Evolutionary conservation across 1,140 invertebrate genomes (phyloP), one percentile per base, ranked within the genome.

Genomic region (Cecropterus lyciades): DNA sequence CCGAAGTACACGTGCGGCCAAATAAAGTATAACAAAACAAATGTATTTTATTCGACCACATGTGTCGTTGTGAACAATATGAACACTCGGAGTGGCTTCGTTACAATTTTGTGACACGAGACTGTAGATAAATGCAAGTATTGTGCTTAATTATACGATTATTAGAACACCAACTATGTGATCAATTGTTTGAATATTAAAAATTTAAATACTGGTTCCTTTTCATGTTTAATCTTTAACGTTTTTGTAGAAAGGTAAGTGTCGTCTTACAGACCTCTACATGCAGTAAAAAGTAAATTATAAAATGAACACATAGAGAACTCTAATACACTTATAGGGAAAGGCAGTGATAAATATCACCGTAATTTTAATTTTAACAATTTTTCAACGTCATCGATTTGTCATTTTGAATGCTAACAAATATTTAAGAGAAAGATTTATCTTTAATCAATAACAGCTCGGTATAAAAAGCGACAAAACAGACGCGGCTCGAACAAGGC

Each of bases 401-500:
- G 66, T 71, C 67, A 76, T 82, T 79, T 75, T 67, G 67, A 79
- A 80, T 75, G 71, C 79, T 75, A 82, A 89, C 80, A 84, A 83
- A 77, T 69, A 72, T 75, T 69, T 51, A 67, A 74, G 72, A 69
- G 73, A 75, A 79, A 78, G 72, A 84, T 70, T 70, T 77, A 67
- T 75, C 69, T 70, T 74, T 69, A 74, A 78, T 82, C 40, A 73
- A 80, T 65, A 85, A 87, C 83, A 75, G 73, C 65, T 78, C 73
- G 70, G 82, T 78, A 72, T 81, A 85, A 89, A 75, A 89, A 89
- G 88, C 88, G 76, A 85, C 75, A 77, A 83, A 84, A 87, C 72
- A 86, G 73, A 80, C 79, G 81, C 84, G 77, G 81, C 77, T 85
- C 79, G 82, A 85, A 89, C 84, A 82, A 87, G 82, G 85, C 84